Evolutionary conservation across 2,797 vertebrate species (phyloP).

Genomic region (Cheirogaleus major): DNA sequence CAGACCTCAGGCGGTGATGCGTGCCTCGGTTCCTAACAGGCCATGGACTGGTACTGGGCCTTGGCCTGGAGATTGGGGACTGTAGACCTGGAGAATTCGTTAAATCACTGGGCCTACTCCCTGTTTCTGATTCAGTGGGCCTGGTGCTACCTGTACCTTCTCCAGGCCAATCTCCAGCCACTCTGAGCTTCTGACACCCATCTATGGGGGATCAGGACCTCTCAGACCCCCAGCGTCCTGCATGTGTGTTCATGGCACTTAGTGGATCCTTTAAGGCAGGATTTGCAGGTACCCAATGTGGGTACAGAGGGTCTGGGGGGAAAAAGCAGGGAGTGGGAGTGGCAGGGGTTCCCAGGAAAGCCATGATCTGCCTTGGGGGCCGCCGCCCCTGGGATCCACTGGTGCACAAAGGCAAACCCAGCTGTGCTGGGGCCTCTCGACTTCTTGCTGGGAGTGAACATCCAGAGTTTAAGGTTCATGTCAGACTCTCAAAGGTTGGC

Average conservation of each 20-base stretch:
- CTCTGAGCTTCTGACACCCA: neutral
- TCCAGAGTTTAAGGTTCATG: neutral
- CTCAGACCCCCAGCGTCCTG: neutral
- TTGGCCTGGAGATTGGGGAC: too few relatives aligned
- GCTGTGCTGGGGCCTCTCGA: neutral
- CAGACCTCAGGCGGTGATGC: too few relatives aligned
- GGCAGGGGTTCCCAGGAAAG: neutral
- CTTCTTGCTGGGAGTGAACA: neutral
- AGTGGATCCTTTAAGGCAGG: neutral
- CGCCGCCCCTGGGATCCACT: accelerated
- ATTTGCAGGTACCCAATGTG: neutral
- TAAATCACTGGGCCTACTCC: neutral
- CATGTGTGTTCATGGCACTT: accelerated
- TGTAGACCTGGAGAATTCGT: neutral
- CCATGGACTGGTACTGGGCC: too few relatives aligned
- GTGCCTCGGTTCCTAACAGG: too few relatives aligned
- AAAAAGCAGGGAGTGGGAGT: too few relatives aligned
- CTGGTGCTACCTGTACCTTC: too few relatives aligned
- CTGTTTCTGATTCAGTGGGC: neutral
- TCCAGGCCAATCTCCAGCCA: too few relatives aligned
- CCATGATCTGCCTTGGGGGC: neutral
- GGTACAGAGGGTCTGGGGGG: too few relatives aligned
- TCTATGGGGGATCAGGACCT: neutral
- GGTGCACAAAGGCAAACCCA: accelerated
- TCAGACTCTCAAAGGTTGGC: neutral